phyloP scores from a whole-genome alignment of 2,888 invertebrate species.

The Strigamia transsilvanica region DNA sequence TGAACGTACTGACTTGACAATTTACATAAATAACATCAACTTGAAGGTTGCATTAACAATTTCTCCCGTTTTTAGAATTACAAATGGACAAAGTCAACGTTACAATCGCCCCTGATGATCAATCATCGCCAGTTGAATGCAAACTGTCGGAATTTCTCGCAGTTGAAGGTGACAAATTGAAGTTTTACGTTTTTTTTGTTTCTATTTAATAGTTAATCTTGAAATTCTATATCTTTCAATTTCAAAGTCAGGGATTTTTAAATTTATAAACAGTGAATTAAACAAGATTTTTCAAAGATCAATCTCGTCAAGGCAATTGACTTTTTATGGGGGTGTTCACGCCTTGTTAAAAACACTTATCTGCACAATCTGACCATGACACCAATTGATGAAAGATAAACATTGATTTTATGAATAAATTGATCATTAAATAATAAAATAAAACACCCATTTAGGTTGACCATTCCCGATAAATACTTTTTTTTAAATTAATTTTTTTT shows the following conservation, averaged over 20 bases:
- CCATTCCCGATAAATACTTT: not conserved
- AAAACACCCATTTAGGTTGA: too few species aligned
- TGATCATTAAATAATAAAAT: not conserved
- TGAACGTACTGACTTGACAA: slow-evolving; percentile 44
- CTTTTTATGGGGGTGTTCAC: slow-evolving; percentile 41
- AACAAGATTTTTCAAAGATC: not conserved
- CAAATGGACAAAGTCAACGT: slow-evolving; percentile 44
- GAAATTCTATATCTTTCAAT: not conserved
- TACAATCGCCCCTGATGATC: slow-evolving; percentile 15
- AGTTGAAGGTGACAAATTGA: not conserved
- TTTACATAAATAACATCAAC: slow-evolving; percentile 31
- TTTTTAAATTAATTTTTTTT: not conserved
- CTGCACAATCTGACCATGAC: slow-evolving; percentile 18
- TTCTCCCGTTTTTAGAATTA: slow-evolving; percentile 6
- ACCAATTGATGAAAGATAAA: not conserved
- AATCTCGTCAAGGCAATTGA: slow-evolving; percentile 40
- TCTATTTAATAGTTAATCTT: not conserved
- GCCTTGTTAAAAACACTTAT: not conserved
- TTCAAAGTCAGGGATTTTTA: slow-evolving; percentile 23
- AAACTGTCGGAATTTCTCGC: slow-evolving; percentile 14
- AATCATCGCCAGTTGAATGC: not conserved
- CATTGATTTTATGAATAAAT: not conserved
- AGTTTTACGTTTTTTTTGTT: too few species aligned
- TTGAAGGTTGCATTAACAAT: slow-evolving; percentile 24
- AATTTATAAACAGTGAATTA: not conserved